Evolutionary conservation across 2,888 invertebrate species (phyloP), one percentile per base, ranked within the genome.

Genomic region (Sipha maydis): DNA sequence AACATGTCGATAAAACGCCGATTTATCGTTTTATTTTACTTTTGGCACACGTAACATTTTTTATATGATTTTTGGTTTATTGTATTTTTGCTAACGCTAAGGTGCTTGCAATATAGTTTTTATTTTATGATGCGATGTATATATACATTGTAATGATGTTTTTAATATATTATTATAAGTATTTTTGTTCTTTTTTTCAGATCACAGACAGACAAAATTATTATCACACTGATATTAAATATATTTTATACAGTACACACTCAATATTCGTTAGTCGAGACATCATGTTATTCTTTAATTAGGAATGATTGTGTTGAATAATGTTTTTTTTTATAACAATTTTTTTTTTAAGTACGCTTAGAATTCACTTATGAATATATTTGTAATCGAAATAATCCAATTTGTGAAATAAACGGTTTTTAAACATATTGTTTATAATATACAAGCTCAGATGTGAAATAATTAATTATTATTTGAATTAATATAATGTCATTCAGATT

Each of bases 351-450:
- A 79, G 54, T 69, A 86, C 21, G 41, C 9, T 73, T 86, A 86
- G 86, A 86, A 61, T 79, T 86, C 56, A 80, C 73, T 61, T 28
- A 80, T 25, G 34, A 80, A 21, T 80, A 80, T 73, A 86, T 80
- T 86, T 86, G 79, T 86, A 79, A 79, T 79, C 73, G 56, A 86
- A 86, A 86, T 56, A 73, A 86, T 80, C 73, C 38, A 86, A 79
- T 86, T 80, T 86, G 79, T 86, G 79, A 80, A 86, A 86, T 86
- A 86, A 86, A 86, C 38, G 73, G 38, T 86, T 86, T 86, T 78
- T 85, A 69, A 78, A 69, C 77, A 34, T 48, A 48, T 28, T 61
- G 19, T 48, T 61, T 61, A 21, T 8, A 21, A 61, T 25, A 21
- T 25, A 61, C 61, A 25, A 61, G 61, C 61, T 61, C 61, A 25